Evolutionary conservation across 1,140 invertebrate species (phyloP), one percentile per base, ranked within the genome.

Genomic region (Phymorhynchus buccinoides): DNA sequence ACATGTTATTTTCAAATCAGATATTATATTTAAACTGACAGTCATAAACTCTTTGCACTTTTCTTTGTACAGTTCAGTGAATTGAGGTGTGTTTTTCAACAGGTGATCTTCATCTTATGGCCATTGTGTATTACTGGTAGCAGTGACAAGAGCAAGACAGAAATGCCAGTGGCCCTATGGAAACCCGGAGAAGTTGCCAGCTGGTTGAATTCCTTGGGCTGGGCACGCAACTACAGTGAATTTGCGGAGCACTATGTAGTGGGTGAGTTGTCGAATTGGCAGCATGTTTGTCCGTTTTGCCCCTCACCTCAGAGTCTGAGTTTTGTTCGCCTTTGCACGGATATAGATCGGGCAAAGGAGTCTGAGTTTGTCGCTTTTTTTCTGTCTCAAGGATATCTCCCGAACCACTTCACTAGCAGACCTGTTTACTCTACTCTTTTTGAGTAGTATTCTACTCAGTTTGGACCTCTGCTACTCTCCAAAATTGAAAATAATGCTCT

Each of bases 81-180:
- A 52, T 52, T 18, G 12, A 52, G 12, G 22, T 66, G 35, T 75
- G 18, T 42, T 1, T 68, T 2, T 39, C 32, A 73, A n/a, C 80
- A 91, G 90, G 80, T 89, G 2, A 41, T 89, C 1, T 91, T 89
- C 56, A 78, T 91, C 37, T 86, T 86, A 22, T 90, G 84, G 87
- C 90, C 85, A 80, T 91, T 89, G 89, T 80, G 88, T 68, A 88
- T 84, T 48, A 87, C 83, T 68, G 88, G 89, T 37, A 81, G 85
- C 48, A 89, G 88, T 32, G 41, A 89, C 16, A 86, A 90, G 18
- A 85, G 88, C 27, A 81, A 27, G 27, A 9, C 44, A 30, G 44
- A 90, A 73, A 92, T 90, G 77, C 90, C 90, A 12, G 73, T 89
- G 4, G 48, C 37, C 14, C 77, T 86, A 52, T 92, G 91, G 90